Conservation (phyloP, 2,113 vertebrate genomes). For the Meriones unguiculatus region DNA sequence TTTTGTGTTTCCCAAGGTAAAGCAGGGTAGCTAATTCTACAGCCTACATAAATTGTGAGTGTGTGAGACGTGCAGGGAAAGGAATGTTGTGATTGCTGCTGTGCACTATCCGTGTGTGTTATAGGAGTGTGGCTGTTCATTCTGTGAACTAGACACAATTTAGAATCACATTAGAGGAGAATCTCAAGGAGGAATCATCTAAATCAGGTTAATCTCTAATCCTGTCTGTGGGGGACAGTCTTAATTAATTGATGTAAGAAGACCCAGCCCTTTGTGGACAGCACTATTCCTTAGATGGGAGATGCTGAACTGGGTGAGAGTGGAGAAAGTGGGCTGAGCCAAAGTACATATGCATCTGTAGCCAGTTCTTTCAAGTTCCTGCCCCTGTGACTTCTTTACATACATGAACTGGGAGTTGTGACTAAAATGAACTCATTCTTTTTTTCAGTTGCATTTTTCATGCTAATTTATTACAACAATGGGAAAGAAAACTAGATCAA, state of each 20-base stretch:
- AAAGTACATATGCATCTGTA: too few relatives aligned
- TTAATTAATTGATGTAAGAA: neutral
- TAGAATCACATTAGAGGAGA: neutral
- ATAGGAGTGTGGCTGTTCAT: neutral
- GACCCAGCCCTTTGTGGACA: neutral
- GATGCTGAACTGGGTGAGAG: neutral
- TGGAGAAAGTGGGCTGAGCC: neutral
- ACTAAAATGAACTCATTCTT: neutral
- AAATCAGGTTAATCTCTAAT: too few relatives aligned
- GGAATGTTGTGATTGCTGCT: neutral
- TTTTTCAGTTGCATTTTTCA: neutral
- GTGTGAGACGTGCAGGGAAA: neutral
- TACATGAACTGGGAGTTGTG: neutral
- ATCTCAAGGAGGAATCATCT: neutral
- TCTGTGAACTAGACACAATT: neutral
- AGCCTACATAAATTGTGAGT: neutral
- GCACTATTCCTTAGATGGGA: neutral
- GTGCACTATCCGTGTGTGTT: accelerated
- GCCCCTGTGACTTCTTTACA: neutral
- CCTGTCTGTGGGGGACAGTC: neutral
- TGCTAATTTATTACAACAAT: neutral
- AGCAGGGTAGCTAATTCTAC: neutral
- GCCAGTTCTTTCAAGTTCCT: neutral
- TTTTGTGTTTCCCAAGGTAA: neutral
- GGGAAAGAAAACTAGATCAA: neutral